Conservation (phyloP, 1,140 invertebrate genomes). For the Condylostylus longicornis region DNA sequence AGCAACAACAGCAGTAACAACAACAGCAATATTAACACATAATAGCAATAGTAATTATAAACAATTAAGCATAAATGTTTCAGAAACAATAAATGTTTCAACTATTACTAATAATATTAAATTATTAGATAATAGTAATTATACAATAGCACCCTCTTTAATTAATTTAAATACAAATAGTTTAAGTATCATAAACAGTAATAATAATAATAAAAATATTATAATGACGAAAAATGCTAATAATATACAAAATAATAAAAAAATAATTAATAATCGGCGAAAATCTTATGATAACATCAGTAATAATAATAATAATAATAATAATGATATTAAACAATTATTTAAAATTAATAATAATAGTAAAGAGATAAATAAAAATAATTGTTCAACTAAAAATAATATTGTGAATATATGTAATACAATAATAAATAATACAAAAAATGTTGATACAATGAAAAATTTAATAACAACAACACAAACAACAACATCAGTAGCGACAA, state of each 20-base stretch:
- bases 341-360: conserved; percentile 1
- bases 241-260: no score
- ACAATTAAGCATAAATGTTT: no score
- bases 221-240: no score
- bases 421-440: conserved; percentile 17
- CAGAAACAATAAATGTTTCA: no score
- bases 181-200: no score
- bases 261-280: no score
- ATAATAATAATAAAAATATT: no score
- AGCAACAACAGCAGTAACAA: conserved; percentile 6
- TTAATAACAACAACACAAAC: conserved; percentile 4
- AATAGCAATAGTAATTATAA: conserved; percentile 9
- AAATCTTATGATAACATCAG: no score
- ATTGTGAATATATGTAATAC: conserved; percentile 1
- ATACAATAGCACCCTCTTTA: no score
- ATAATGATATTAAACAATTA: conserved; percentile 8
- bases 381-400: not conserved
- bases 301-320: conserved; percentile 9
- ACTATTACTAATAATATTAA: no score
- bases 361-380: conserved; percentile 6
- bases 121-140: no score
- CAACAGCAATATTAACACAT: conserved; percentile 10
- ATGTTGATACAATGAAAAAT: conserved; percentile 15
- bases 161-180: no score
- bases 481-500: conserved; percentile 3